Evolutionary conservation across 2,888 invertebrate genomes (phyloP), one percentile per base, ranked within the genome.

Genomic region (Gordius sp.): DNA sequence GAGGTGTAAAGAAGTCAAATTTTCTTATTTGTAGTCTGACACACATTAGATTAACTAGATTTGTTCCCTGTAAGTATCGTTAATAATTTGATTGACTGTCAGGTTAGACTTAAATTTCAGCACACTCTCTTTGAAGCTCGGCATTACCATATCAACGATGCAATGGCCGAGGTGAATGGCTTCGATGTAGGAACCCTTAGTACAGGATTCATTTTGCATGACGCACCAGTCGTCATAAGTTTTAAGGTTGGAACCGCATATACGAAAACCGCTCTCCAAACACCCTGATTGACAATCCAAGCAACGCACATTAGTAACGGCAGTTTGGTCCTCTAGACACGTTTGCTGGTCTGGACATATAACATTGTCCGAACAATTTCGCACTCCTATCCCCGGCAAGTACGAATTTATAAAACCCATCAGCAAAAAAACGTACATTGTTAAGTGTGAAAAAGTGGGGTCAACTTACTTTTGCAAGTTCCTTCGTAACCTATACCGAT

Each of bases 401-500:
- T n/a, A n/a, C n/a, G n/a, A n/a, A n/a, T n/a, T n/a, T n/a, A n/a
- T n/a, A n/a, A n/a, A 33, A 33, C 8, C n/a, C 8, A 33, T 33
- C 39, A 8, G 39, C n/a, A 33, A 33, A 13, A 33, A 33, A 33
- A 8, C 39, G 8, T 47, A 8, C 47, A 47, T n/a, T 33, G 39
- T 33, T 33, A n/a, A 33, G n/a, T 13, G 8, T 33, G 23, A 47
- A 4, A 47, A n/a, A n/a, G 13, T 13, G 23, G 8, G n/a, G n/a
- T 33, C 8, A 33, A n/a, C 8, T 47, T 47, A 47, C 47, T 20
- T 47, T 23, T 8, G 20, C 47, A 47, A n/a, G 47, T 13, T 8
- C 47, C 47, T 47, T 47, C 47, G 20, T 47, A 47, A 47, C 47
- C 20, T 18, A 47, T 47, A 18, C 20, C 47, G 4, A 47, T 47